Evolutionary conservation across 2,888 invertebrate species (phyloP).

Genomic region (Lutraria lutraria): DNA sequence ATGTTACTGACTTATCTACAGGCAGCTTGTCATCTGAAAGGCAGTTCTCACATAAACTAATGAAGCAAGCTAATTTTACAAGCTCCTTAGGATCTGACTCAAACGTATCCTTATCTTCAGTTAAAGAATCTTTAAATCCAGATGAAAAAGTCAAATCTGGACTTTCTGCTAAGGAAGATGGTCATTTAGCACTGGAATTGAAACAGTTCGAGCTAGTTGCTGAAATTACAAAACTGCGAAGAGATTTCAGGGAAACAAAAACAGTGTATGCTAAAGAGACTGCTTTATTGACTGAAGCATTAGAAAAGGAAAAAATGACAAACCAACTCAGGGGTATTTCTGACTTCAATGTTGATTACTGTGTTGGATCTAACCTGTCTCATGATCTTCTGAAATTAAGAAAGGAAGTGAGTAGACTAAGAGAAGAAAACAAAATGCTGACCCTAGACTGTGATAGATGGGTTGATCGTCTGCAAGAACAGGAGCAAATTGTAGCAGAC

Average conservation of each 20-base stretch:
- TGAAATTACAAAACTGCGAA: constrained; percentile 77
- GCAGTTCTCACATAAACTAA: constrained; percentile 35
- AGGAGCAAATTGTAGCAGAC: constrained; percentile 78
- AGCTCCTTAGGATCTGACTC: constrained; percentile 56
- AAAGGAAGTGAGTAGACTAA: constrained; percentile 75
- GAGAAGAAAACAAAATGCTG: constrained; percentile 78
- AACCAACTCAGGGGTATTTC: constrained; percentile 54
- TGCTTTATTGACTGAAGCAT: constrained; percentile 78
- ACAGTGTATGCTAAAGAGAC: constrained; percentile 80
- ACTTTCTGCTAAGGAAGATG: constrained; percentile 68
- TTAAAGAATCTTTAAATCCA: constrained; percentile 44
- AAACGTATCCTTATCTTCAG: constrained; percentile 26
- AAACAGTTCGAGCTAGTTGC: constrained; percentile 80
- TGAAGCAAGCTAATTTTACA: constrained; percentile 39
- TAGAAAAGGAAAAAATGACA: constrained; percentile 74
- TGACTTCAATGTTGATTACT: constrained; percentile 47
- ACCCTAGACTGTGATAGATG: constrained; percentile 78
- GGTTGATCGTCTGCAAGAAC: constrained; percentile 77
- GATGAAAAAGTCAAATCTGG: constrained; percentile 66
- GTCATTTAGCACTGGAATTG: constrained; percentile 71
- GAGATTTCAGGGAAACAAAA: constrained; percentile 79
- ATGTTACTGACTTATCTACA: constrained; percentile 36
- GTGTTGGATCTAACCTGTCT: constrained; percentile 48
- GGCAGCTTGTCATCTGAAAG: constrained; percentile 53
- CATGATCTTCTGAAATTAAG: constrained; percentile 70